Percentiles rank a stretch among this genome's conserved stretches.
Evolutionary conservation across 2,888 invertebrate genomes (phyloP).

Genomic region (Sericinus montela): DNA sequence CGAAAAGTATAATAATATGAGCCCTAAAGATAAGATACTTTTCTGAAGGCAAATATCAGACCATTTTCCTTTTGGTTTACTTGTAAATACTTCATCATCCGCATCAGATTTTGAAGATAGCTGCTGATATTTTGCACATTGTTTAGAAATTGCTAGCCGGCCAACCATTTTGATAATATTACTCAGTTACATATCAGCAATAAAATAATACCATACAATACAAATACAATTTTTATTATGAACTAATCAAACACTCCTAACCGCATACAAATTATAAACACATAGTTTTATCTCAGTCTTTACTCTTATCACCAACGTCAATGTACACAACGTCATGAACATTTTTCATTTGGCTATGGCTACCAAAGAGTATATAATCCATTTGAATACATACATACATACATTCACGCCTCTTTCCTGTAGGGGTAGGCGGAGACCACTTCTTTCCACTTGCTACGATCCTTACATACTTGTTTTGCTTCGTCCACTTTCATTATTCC

Average conservation of each 20-base stretch:
- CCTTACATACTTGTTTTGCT: no score
- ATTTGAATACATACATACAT: no score
- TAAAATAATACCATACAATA: constrained; percentile 6
- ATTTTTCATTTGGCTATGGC: no score
- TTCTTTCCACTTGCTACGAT: no score
- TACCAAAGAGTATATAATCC: no score
- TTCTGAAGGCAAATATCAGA: constrained; percentile 62
- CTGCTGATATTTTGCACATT: constrained; percentile 70
- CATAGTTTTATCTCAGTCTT: no score
- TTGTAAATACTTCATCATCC: constrained; percentile 59
- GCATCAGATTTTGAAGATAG: constrained; percentile 61
- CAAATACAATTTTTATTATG: no score
- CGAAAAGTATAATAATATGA: constrained; percentile 91
- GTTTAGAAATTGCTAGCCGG: constrained; percentile 47
- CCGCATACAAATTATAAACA: neutral
- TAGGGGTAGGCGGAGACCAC: no score
- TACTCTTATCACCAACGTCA: no score
- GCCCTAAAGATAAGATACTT: constrained; percentile 55
- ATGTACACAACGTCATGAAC: no score
- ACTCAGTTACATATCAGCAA: constrained; percentile 53
- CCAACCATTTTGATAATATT: constrained; percentile 28
- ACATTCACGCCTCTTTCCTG: no score
- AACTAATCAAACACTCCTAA: neutral
- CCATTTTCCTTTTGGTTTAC: constrained; percentile 56
- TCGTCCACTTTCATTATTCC: no score